phyloP scores from a whole-genome alignment of 2,113 vertebrate species.

The Ursus arctos region DNA sequence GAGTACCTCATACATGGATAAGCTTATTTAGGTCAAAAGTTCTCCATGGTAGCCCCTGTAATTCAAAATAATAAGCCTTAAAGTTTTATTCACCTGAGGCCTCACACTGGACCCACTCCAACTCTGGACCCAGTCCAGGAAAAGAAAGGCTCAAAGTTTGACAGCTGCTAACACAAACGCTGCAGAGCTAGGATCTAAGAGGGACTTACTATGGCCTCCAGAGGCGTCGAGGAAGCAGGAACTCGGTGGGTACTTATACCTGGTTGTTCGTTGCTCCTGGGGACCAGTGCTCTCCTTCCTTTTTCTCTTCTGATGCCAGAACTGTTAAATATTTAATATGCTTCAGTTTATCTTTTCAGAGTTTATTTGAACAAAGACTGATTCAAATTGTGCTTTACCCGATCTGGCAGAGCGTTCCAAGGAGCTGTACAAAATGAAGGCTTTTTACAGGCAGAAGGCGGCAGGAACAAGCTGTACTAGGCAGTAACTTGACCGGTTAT shows the following conservation, averaged over 20 bases:
- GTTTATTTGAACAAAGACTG: not conserved
- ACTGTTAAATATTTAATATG: not conserved
- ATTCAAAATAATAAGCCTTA: not conserved
- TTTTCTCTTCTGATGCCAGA: not conserved
- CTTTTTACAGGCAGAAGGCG: not conserved
- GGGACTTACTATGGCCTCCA: not conserved
- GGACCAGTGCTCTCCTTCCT: not conserved
- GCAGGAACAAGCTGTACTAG: not conserved
- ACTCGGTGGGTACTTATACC: not conserved
- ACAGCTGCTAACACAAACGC: not conserved
- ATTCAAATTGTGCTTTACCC: not conserved
- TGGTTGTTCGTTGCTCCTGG: not conserved
- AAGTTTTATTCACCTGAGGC: not conserved
- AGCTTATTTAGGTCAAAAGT: not conserved
- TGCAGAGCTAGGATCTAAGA: not conserved
- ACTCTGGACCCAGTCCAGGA: not conserved
- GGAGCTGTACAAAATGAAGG: not conserved
- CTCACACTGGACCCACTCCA: not conserved
- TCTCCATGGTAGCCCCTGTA: not conserved
- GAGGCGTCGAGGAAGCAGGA: fast-evolving
- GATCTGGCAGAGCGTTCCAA: not conserved
- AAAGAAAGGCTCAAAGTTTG: not conserved
- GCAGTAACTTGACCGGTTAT: not conserved
- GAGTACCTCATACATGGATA: not conserved
- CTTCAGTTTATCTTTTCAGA: not conserved